Percentiles rank a stretch among this genome's conserved stretches.
phyloP scores from a whole-genome alignment of 2,888 invertebrate species.

The Steromphala cineraria region DNA sequence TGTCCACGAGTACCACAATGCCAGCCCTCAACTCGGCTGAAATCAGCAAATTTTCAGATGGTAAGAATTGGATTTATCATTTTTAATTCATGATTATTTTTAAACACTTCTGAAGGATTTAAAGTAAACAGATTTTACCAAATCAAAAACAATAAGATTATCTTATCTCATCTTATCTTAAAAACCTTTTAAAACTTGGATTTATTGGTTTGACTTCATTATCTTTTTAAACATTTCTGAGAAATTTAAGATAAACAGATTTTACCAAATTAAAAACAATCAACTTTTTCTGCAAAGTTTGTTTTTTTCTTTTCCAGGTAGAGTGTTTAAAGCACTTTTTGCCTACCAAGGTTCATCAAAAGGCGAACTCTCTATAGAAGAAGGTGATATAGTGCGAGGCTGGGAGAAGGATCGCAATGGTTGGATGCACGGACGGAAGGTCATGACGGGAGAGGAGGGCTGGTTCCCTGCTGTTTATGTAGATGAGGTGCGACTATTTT shows the following conservation, averaged over 20 bases:
- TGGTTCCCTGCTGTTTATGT: constrained; percentile 70
- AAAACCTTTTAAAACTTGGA: neutral
- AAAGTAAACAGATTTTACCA: no score
- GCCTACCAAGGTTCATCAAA: constrained; percentile 56
- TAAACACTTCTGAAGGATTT: no score
- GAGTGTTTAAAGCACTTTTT: constrained; percentile 59
- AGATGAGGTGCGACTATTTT: constrained; percentile 46
- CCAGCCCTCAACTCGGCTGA: neutral
- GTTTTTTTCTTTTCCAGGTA: constrained; percentile 34
- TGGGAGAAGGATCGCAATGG: constrained; percentile 64
- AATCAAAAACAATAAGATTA: no score
- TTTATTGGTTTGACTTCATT: no score
- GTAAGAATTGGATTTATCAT: neutral
- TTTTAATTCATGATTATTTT: no score
- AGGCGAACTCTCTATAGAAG: constrained; percentile 57
- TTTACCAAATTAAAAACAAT: no score
- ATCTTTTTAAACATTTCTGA: no score
- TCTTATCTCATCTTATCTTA: no score
- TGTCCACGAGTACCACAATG: neutral
- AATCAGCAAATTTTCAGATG: neutral
- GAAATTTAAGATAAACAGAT: no score
- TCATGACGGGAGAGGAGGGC: constrained; percentile 55
- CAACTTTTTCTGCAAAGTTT: no score
- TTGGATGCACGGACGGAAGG: constrained; percentile 66
- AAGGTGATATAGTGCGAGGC: constrained; percentile 61